Percentiles rank a stretch among this genome's conserved stretches.
Evolutionary conservation across 1,140 invertebrate species (phyloP).

Genomic region (Geopemphigus sp.): DNA sequence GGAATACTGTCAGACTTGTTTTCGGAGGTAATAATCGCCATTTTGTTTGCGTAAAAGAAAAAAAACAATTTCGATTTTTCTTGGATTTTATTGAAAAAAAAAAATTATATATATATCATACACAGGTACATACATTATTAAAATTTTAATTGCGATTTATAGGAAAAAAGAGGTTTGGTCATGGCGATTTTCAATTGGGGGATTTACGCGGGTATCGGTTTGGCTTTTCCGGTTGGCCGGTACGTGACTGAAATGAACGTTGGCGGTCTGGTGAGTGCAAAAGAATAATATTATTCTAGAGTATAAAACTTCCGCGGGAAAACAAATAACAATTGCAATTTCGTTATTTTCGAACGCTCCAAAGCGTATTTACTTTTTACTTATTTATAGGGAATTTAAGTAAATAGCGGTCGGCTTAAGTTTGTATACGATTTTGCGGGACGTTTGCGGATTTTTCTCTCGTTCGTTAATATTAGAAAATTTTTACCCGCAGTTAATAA

Average conservation of each 20-base stretch:
- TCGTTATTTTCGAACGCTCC: no score
- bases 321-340: no score
- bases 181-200: slow-evolving; percentile 95
- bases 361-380: no score
- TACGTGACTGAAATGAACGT: slow-evolving; percentile 78
- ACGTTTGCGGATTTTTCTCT: no score
- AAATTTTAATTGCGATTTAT: slow-evolving; percentile 44
- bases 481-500: no score
- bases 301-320: no score
- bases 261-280: slow-evolving; percentile 65
- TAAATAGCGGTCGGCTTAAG: no score
- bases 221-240: slow-evolving; percentile 86
- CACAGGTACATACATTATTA: background rate
- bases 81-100: no score
- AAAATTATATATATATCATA: background rate
- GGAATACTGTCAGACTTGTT: slow-evolving; percentile 84
- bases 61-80: no score
- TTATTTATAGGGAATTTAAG: background rate
- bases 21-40: slow-evolving; percentile 59
- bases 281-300: no score
- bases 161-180: slow-evolving; percentile 76
- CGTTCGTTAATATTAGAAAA: no score
- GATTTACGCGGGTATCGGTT: slow-evolving; percentile 90
- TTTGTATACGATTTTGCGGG: no score
- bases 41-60: background rate